Conservation (phyloP, 2,113 vertebrate species). For the Nothobranchius furzeri region DNA sequence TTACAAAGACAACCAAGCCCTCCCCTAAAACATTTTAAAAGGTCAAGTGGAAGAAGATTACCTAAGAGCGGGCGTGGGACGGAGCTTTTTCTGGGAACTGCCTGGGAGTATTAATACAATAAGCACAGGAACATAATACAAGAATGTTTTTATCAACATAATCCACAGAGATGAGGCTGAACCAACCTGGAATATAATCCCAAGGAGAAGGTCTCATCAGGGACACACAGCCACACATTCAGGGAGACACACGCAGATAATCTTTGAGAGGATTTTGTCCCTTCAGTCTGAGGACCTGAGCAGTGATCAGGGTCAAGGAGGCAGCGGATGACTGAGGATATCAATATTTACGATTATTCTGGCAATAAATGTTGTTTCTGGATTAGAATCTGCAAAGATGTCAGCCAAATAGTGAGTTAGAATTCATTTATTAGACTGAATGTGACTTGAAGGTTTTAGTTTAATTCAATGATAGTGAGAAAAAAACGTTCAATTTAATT, state of each 20-base stretch:
- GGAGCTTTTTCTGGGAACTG: conserved; percentile 69
- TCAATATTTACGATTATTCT: conserved; percentile 25
- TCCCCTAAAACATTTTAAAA: conserved; percentile 66
- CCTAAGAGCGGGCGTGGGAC: conserved; percentile 62
- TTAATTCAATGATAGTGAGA: too few species aligned
- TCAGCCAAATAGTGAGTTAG: too few species aligned
- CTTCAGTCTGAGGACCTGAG: conserved; percentile 41
- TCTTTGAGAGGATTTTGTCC: conserved; percentile 66
- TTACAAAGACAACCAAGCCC: conserved; percentile 52
- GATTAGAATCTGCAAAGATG: too few species aligned
- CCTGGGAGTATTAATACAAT: conserved; percentile 77
- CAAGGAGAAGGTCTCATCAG: conserved; percentile 75
- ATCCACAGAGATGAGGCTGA: conserved; percentile 75
- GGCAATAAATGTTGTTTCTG: neutral
- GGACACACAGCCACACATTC: conserved; percentile 43
- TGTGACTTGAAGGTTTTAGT: too few species aligned
- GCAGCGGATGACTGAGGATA: conserved; percentile 26
- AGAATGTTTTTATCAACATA: conserved; percentile 82
- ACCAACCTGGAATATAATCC: conserved; percentile 80
- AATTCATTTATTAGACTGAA: too few species aligned
- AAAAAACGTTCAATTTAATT: too few species aligned
- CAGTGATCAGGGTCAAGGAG: conserved; percentile 9
- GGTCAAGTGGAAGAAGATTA: conserved; percentile 80
- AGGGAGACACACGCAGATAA: conserved; percentile 48
- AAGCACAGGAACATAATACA: conserved; percentile 80